These are phyloP conservation scores for Notolepis coatsorum DNA, from an alignment of 2,797 vertebrate species.

Conservation along the genomic window DNA sequence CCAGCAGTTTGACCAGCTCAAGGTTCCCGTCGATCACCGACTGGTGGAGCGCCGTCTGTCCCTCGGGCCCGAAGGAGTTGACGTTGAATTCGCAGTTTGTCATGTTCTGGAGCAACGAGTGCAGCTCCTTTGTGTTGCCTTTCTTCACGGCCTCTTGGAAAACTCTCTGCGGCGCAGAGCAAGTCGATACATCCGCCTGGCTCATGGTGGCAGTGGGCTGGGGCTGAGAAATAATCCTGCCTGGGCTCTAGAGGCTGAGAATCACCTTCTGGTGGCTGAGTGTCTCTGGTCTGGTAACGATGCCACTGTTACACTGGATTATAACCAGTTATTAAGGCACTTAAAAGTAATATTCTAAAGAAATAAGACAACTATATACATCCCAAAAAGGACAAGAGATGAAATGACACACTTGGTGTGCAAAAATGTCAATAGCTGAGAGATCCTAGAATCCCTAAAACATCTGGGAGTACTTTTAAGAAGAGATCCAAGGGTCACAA, in stretches of 20 bases:
- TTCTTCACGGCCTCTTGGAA: constrained; percentile 98
- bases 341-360: constrained; percentile 37
- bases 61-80: constrained; percentile 97
- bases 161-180: constrained; percentile 91
- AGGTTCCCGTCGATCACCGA: constrained; percentile 98
- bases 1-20: constrained; percentile 97
- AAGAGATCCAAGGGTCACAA: constrained; percentile 62
- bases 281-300: constrained; percentile 65
- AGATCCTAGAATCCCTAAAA: constrained; percentile 75
- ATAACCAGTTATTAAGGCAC: constrained; percentile 69
- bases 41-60: constrained; percentile 97
- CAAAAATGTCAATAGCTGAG: constrained; percentile 70
- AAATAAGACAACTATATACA: constrained; percentile 53
- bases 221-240: constrained; percentile 66
- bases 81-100: constrained; percentile 99
- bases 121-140: constrained; percentile 96
- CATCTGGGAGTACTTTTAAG: constrained; percentile 45
- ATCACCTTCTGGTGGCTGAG: constrained; percentile 56
- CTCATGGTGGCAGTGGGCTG: constrained; percentile 86
- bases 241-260: constrained; percentile 53
- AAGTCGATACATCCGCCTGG: constrained; percentile 93
- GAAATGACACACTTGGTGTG: constrained; percentile 81
- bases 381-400: constrained; percentile 81
- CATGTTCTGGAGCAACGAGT: constrained; percentile 96
- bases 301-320: constrained; percentile 66